Conservation (phyloP, 2,797 vertebrate species). For the Meda fulgida region DNA sequence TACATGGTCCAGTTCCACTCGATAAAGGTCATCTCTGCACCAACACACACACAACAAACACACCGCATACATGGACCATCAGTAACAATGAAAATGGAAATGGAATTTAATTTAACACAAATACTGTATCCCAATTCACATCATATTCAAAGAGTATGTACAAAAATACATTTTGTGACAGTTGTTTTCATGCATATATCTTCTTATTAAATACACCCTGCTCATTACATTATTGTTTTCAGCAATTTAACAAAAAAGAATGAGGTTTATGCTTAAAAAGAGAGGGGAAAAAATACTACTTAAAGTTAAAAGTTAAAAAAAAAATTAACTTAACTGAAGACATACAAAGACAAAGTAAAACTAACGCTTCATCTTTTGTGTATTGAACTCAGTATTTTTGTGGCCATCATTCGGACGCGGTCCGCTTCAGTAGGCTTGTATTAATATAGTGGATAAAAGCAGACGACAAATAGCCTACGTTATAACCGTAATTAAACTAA, state of each 20-base stretch:
- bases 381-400: no score
- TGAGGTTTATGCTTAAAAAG: neutral
- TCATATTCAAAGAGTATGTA: neutral
- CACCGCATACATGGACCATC: slow-evolving; percentile 2
- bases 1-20: slow-evolving; percentile 90
- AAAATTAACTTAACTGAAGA: neutral
- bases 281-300: neutral
- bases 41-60: slow-evolving; percentile 56
- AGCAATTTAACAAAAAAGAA: neutral
- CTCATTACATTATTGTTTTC: neutral
- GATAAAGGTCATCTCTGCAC: slow-evolving; percentile 90
- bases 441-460: no score
- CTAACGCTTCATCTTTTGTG: no score
- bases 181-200: neutral
- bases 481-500: no score
- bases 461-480: no score
- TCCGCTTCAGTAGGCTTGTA: no score
- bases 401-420: no score
- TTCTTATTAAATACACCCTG: neutral
- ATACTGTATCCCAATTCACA: neutral
- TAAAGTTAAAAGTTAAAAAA: neutral
- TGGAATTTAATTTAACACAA: neutral
- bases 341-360: no score
- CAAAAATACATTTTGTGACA: neutral
- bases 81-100: slow-evolving; percentile 17